phyloP scores from a whole-genome alignment of 2,797 vertebrate genomes.

The Synanceia verrucosa region DNA sequence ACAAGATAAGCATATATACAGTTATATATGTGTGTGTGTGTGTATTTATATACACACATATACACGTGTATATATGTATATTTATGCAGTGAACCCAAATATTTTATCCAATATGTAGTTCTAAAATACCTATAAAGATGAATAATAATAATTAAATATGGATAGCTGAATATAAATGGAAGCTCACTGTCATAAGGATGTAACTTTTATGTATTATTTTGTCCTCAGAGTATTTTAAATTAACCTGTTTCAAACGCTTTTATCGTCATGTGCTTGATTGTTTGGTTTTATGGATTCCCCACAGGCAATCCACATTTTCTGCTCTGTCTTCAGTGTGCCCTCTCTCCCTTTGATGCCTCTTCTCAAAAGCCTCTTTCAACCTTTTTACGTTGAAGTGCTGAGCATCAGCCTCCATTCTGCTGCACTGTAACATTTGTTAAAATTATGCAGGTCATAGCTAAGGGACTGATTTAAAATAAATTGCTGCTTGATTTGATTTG shows the following conservation, averaged over 20 bases:
- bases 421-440: constrained; percentile 21
- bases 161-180: constrained; percentile 5
- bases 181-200: not conserved
- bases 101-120: constrained; percentile 9
- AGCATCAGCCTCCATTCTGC: constrained; percentile 28
- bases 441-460: constrained; percentile 23
- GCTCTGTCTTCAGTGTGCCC: constrained; percentile 39
- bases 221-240: constrained; percentile 38
- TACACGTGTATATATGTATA: too few species aligned
- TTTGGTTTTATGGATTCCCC: constrained; percentile 54
- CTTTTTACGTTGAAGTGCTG: constrained; percentile 45
- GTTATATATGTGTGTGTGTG: not conserved
- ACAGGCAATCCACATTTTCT: constrained; percentile 36
- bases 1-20: not conserved
- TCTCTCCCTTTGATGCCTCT: constrained; percentile 61
- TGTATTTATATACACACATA: too few species aligned
- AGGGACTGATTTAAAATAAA: constrained; percentile 36
- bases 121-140: constrained; percentile 1
- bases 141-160: not conserved
- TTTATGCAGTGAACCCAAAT: too few species aligned
- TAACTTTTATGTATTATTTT: constrained; percentile 43
- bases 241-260: constrained; percentile 43
- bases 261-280: constrained; percentile 39
- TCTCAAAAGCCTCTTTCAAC: constrained; percentile 44
- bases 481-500: constrained; percentile 37